These are phyloP conservation scores for Murina feae DNA, from an alignment of 2,113 vertebrate species.

Conservation along the genomic window DNA sequence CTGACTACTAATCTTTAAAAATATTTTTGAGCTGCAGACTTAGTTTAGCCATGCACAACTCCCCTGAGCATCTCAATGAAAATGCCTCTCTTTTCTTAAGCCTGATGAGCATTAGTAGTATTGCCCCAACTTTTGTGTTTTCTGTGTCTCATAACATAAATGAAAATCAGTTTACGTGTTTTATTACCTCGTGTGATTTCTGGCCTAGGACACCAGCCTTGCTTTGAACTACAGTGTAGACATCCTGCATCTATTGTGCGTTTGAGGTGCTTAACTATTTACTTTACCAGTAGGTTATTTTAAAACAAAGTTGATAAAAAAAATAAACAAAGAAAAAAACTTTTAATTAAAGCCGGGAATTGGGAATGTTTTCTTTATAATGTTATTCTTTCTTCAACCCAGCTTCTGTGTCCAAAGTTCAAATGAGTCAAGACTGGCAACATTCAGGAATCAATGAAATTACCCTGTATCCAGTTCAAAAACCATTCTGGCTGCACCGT, in stretches of 20 bases:
- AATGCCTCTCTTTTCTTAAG: constrained; percentile 21
- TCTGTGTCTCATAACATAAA: constrained; percentile 4
- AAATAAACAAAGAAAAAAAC: neutral
- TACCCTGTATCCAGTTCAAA: neutral
- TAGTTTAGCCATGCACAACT: neutral
- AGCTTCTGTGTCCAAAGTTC: neutral
- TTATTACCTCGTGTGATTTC: neutral
- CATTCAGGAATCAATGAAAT: neutral
- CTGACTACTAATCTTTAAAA: constrained; percentile 30
- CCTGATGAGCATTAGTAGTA: neutral
- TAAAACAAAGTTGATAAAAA: neutral
- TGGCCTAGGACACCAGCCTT: neutral
- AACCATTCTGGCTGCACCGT: neutral
- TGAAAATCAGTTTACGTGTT: neutral
- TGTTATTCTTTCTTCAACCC: neutral
- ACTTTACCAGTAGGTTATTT: neutral
- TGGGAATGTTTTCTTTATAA: constrained; percentile 10
- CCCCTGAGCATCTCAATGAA: neutral
- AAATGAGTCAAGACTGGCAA: neutral
- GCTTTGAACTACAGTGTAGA: neutral
- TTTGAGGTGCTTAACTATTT: neutral
- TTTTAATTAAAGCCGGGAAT: neutral
- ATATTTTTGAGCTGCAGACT: neutral
- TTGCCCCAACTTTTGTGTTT: neutral
- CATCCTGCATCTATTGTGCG: neutral